phyloP scores from a whole-genome alignment of 2,113 vertebrate species.

The Ptyas mucosa region DNA sequence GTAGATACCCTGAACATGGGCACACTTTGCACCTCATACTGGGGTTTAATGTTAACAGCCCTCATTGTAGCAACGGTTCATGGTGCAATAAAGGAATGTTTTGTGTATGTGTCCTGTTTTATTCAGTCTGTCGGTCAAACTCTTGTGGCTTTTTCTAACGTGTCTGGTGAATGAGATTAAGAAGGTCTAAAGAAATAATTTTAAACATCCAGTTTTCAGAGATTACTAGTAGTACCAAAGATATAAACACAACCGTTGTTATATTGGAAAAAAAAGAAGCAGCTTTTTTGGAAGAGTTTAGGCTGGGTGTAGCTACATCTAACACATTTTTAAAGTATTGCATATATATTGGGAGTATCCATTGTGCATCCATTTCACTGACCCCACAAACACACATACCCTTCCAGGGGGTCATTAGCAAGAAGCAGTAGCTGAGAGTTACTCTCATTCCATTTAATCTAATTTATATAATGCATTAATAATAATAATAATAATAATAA shows the following conservation, averaged over 20 bases:
- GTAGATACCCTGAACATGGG: neutral
- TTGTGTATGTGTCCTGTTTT: slow-evolving; percentile 13
- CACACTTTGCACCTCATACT: neutral
- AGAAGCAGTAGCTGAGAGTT: neutral
- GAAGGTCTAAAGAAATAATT: neutral
- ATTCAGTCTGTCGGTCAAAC: neutral
- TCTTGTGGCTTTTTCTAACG: neutral
- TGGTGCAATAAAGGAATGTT: slow-evolving; percentile 55
- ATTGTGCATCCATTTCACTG: neutral
- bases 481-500: no score
- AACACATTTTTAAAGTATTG: neutral
- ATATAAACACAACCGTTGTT: neutral
- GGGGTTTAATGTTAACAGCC: neutral
- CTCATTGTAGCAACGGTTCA: slow-evolving; percentile 26
- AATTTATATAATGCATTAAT: neutral
- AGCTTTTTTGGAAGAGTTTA: neutral
- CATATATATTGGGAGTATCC: neutral
- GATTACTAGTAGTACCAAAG: neutral
- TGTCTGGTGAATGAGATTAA: no score
- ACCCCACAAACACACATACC: neutral
- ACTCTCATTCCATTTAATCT: neutral
- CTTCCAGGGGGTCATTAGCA: neutral
- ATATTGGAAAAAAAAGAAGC: neutral
- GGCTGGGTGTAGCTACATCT: neutral
- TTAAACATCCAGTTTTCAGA: neutral